Base-by-base conservation (phyloP, 92 coral and sea anemone genomes). In the Montipora capitata region DNA sequence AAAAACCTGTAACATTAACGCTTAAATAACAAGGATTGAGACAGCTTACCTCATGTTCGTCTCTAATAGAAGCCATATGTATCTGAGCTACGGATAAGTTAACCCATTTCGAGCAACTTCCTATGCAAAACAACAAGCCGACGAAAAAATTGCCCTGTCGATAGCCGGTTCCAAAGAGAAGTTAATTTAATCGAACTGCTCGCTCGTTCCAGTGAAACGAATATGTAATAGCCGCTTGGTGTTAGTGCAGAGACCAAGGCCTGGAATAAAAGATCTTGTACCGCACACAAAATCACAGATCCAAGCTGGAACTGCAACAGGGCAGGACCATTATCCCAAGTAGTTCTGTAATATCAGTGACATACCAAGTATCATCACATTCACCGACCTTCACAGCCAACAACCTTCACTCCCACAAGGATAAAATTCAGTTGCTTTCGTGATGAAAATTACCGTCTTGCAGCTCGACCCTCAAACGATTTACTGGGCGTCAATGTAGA, bases 21-120 rank as follows among this genome's bases (percentile, higher is more conserved):
- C 58, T 41, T 41, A 56, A 58, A 85, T 62, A 16, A 76, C 65
- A 85, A 85, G 64, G 38, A 64, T 63, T 40, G 67, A 14, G 41
- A 77, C 18, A 27, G 57, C 91, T 76, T 81, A 93, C 96, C 96
- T 89, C 88, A 14, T 89, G 66, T 51, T 81, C 49, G n/a, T 84
- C 92, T 90, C 82, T 87, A 59, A 92, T 85, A 27, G 82, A 85
- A 93, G 96, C 96, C 96, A 93, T 93, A 93, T 89, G 91, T 90
- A 81, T 76, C 78, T 68, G 83, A 15, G 40, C 57, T 45, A 38
- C 10, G 39, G 76, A 39, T 76, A 63, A 45, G 64, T 76, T 64
- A 85, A 85, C 89, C 83, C 89, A 85, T 85, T 39, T 38, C 59
- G 76, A 40, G 27, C 38, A 65, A 13, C 27, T 66, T 75, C 76